Evolutionary conservation across 2,888 invertebrate species (phyloP), one percentile per base, ranked within the genome.

Genomic region (Melieria crassipennis): DNA sequence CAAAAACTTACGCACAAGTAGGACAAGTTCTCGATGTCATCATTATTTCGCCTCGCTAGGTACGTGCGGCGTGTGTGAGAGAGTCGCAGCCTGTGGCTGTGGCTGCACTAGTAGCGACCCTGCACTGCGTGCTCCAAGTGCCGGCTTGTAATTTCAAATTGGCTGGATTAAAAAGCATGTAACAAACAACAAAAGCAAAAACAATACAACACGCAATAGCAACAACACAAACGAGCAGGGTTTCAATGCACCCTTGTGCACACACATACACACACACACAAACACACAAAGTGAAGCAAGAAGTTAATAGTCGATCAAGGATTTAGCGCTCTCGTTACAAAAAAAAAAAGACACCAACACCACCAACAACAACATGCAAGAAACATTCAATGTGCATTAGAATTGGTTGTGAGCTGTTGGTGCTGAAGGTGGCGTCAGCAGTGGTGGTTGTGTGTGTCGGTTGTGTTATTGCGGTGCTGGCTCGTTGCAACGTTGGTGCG

Each of bases 251-350:
- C n/a, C 16, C 50, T 52, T 5, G 16, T 47, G 48, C 52, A 43
- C 5, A 61, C 50, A 57, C 67, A 61, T 43, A 57, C 67, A 68
- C 16, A 10, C 16, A 10, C 30, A 9, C 60, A 56, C 55, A 56
- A 55, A 5, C 55, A 9, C 13, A 6, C 45, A 0, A 43, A 4
- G 13, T 60, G 56, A 4, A 74, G 79, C 82, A 81, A 79, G 81
- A 84, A 83, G 83, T 83, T 83, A 83, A 83, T 84, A 82, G 85
- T 79, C 80, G 78, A 71, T 75, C 73, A 76, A 75, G 68, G 79
- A 73, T 80, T 81, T 80, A 78, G 75, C 81, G 79, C 84, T 80
- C 80, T 78, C 72, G 76, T 75, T 72, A 73, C 11, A 52, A 52
- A n/a, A 13, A 52, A 13, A 52, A 13, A 11, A n/a, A 52, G 52